phyloP scores from a whole-genome alignment of 2,113 vertebrate species.

The Myotis davidii region DNA sequence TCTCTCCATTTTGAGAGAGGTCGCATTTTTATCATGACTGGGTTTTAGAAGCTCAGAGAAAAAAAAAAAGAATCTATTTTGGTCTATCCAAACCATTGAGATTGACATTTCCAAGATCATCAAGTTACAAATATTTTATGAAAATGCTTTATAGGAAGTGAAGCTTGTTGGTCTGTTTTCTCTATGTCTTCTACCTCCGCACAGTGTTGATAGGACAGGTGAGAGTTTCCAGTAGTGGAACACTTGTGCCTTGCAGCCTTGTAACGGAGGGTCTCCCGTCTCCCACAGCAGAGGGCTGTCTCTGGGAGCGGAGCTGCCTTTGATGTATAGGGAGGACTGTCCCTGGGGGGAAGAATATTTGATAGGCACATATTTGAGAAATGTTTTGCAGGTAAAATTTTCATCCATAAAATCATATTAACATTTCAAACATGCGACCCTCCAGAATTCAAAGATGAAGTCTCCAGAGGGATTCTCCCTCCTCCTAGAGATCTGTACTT shows the following conservation, averaged over 20 bases:
- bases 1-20: not conserved
- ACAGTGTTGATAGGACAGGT: conserved; percentile 34
- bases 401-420: conserved; percentile 73
- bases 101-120: conserved; percentile 26
- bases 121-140: conserved; percentile 8
- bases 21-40: not conserved
- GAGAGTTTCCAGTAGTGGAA: not conserved
- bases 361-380: conserved; percentile 64
- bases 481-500: conserved; percentile 15
- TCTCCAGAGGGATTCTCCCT: conserved; percentile 46
- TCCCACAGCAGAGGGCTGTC: not conserved
- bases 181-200: not conserved
- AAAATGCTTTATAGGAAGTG: conserved; percentile 20
- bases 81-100: not conserved
- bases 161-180: not conserved
- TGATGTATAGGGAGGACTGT: conserved; percentile 57
- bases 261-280: not conserved
- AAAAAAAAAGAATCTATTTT: not conserved
- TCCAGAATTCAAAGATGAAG: conserved; percentile 59
- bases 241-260: not conserved
- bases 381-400: conserved; percentile 74
- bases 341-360: conserved; percentile 13
- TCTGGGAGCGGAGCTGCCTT: conserved; percentile 38
- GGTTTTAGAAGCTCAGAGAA: not conserved
- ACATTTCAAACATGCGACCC: conserved; percentile 68